Conservation (phyloP, 2,113 vertebrate species). For the Suricata suricatta region DNA sequence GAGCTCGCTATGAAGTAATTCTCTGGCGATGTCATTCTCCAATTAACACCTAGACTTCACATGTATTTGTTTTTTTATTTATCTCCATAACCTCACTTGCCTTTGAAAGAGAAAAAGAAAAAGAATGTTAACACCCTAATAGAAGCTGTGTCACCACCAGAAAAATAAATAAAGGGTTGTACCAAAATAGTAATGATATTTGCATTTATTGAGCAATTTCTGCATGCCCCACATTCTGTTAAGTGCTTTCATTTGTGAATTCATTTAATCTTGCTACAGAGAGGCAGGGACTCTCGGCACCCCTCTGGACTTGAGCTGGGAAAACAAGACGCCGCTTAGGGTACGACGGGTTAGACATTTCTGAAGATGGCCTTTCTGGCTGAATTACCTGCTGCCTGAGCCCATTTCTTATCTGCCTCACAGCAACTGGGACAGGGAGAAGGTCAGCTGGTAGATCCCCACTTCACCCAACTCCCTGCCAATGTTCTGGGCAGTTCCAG, state of each 20-base stretch:
- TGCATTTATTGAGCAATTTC: not conserved
- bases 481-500: not conserved
- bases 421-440: not conserved
- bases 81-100: not conserved
- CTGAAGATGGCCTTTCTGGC: not conserved
- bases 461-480: too few relatives aligned
- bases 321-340: accelerated
- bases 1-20: not conserved
- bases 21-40: not conserved
- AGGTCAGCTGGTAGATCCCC: not conserved
- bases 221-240: not conserved
- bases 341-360: not conserved
- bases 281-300: too few relatives aligned
- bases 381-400: not conserved
- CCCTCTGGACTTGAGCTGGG: not conserved
- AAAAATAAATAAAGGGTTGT: not conserved
- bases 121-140: not conserved
- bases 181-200: not conserved
- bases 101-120: not conserved
- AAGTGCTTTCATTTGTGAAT: not conserved
- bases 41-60: not conserved
- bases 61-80: not conserved
- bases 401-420: not conserved
- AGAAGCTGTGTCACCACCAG: not conserved
- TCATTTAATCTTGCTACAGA: not conserved